These are phyloP conservation scores for Metellina segmentata DNA, from an alignment of 2,888 invertebrate species.

Conservation along the genomic window DNA sequence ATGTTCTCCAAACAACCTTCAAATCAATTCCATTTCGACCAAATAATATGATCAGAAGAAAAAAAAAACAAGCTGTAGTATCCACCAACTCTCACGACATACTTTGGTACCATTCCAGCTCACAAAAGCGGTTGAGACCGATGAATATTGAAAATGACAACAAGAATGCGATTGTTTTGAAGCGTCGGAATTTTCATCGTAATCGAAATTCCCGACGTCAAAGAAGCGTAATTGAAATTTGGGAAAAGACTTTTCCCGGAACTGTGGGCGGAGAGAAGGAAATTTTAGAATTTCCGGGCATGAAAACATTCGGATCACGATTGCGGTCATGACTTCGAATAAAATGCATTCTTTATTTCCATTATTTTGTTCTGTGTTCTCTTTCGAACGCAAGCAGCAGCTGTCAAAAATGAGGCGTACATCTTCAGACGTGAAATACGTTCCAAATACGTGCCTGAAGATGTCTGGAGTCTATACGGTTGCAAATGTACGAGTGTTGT, in stretches of 20 bases:
- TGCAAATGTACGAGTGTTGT: neutral
- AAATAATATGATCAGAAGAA: no score
- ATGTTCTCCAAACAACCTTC: no score
- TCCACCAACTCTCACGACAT: no score
- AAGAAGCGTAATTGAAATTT: constrained; percentile 16
- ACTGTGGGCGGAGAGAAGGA: neutral
- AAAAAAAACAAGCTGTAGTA: no score
- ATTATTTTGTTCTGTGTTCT: neutral
- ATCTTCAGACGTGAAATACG: neutral
- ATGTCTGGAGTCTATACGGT: neutral
- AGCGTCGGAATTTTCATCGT: neutral
- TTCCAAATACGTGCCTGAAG: constrained; percentile 13
- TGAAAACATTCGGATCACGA: constrained; percentile 9
- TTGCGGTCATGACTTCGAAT: constrained; percentile 1
- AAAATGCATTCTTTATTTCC: neutral
- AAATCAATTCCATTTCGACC: no score
- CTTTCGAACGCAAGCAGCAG: neutral
- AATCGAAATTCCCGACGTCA: neutral
- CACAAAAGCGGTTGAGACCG: no score
- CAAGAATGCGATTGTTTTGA: no score
- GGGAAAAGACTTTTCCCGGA: neutral
- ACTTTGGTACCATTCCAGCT: no score
- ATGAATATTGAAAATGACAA: no score
- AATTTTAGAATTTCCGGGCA: neutral
- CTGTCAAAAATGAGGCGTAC: neutral